These are phyloP conservation scores for Chaetodon trifasciatus DNA, from an alignment of 2,797 vertebrate species.

Conservation along the genomic window DNA sequence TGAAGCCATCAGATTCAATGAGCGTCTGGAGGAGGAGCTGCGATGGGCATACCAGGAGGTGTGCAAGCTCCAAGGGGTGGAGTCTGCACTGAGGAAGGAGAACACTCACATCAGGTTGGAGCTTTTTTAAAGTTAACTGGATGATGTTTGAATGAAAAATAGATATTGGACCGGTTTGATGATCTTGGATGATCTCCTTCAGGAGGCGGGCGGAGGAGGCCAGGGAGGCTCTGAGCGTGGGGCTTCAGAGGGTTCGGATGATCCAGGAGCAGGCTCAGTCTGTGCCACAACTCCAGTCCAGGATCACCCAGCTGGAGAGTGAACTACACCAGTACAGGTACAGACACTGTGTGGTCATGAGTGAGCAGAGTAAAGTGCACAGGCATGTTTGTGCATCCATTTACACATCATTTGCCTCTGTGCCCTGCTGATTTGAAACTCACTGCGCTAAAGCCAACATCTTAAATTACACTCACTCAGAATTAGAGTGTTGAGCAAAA, in stretches of 20 bases:
- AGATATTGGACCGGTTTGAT: neutral
- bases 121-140: neutral
- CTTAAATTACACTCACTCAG: constrained; percentile 4
- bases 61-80: constrained; percentile 69
- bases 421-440: constrained; percentile 48
- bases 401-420: constrained; percentile 60
- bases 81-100: constrained; percentile 77
- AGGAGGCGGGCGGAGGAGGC: constrained; percentile 84
- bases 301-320: constrained; percentile 76
- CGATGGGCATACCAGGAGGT: constrained; percentile 77
- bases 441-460: constrained; percentile 8
- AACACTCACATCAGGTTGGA: constrained; percentile 80
- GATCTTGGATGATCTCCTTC: constrained; percentile 32
- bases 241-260: constrained; percentile 80
- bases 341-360: neutral
- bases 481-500: neutral
- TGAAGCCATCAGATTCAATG: constrained; percentile 85
- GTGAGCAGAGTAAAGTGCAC: neutral
- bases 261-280: constrained; percentile 82
- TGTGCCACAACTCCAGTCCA: constrained; percentile 78
- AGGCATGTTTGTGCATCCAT: constrained; percentile 31
- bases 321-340: constrained; percentile 81
- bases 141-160: neutral
- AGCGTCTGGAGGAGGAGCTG: constrained; percentile 84
- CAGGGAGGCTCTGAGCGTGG: constrained; percentile 80